Evolutionary conservation across 2,888 invertebrate genomes (phyloP).

Genomic region (Lasioglossum leucozonium): DNA sequence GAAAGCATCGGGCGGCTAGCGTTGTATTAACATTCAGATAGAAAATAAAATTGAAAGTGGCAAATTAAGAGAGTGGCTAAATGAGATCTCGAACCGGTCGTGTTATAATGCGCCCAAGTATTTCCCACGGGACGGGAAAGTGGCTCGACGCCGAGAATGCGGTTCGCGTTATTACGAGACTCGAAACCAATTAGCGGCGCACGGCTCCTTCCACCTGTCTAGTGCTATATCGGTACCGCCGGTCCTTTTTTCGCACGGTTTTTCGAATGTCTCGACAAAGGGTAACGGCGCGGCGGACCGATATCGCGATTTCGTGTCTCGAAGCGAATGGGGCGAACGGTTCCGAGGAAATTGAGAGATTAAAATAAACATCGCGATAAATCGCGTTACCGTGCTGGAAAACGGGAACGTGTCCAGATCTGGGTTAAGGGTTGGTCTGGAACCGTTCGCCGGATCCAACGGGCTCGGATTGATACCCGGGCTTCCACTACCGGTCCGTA

Average conservation of each 20-base stretch:
- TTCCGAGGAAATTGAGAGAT: conserved; percentile 20
- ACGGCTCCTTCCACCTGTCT: conserved; percentile 26
- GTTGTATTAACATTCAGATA: conserved; percentile 12
- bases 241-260: not conserved
- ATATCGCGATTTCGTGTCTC: conserved; percentile 1
- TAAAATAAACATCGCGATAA: not conserved
- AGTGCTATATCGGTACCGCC: not conserved
- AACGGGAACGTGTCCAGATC: not conserved
- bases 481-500: not conserved
- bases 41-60: conserved; percentile 16
- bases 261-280: conserved; percentile 25
- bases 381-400: not conserved
- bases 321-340: not conserved
- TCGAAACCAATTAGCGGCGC: conserved; percentile 49
- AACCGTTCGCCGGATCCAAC: not conserved
- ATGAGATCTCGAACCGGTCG: conserved; percentile 37
- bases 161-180: conserved; percentile 20
- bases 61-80: conserved; percentile 27
- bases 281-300: not conserved
- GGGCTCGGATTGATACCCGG: not conserved
- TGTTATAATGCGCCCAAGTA: conserved; percentile 38
- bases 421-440: conserved; percentile 6
- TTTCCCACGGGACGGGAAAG: conserved; percentile 55
- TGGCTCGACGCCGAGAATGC: conserved; percentile 34
- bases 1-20: not conserved